Evolutionary conservation across 1,140 invertebrate species (phyloP).

Genomic region (Papilio glaucus): DNA sequence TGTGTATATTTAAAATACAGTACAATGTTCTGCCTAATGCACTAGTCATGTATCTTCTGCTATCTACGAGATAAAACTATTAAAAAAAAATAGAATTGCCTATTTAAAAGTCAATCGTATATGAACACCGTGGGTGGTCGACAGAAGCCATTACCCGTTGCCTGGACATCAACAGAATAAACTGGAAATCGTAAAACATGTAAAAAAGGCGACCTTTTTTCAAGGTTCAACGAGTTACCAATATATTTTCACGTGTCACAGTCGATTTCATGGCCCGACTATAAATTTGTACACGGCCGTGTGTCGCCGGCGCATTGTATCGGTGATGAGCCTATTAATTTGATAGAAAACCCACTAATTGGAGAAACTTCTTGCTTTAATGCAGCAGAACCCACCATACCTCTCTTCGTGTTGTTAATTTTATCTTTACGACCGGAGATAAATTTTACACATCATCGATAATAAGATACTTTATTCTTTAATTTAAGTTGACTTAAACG

Average conservation of each 20-base stretch:
- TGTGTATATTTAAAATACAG: constrained; percentile 11
- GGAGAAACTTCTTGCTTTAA: constrained; percentile 56
- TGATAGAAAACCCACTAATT: constrained; percentile 67
- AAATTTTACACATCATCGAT: constrained; percentile 54
- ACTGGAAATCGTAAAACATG: constrained; percentile 30
- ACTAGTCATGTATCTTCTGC: constrained; percentile 1
- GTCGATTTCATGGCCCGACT: constrained; percentile 32
- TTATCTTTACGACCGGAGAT: constrained; percentile 54
- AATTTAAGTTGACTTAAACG: constrained; percentile 46
- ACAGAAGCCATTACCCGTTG: constrained; percentile 28
- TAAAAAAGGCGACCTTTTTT: constrained; percentile 30
- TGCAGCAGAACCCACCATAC: constrained; percentile 45
- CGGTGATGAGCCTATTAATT: constrained; percentile 61
- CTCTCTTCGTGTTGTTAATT: constrained; percentile 46
- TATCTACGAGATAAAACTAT: neutral
- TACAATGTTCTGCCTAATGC: neutral
- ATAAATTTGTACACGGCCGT: constrained; percentile 42
- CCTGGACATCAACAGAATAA: constrained; percentile 28
- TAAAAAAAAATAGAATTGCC: neutral
- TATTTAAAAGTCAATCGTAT: constrained; percentile 12
- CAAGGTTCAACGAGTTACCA: constrained; percentile 28
- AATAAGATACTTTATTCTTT: constrained; percentile 40
- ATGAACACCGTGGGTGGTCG: constrained; percentile 23
- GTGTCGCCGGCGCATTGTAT: constrained; percentile 47
- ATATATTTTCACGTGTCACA: constrained; percentile 38